Evolutionary conservation across 2,888 invertebrate genomes (phyloP), one percentile per base, ranked within the genome.

Genomic region (Bimastos eiseni): DNA sequence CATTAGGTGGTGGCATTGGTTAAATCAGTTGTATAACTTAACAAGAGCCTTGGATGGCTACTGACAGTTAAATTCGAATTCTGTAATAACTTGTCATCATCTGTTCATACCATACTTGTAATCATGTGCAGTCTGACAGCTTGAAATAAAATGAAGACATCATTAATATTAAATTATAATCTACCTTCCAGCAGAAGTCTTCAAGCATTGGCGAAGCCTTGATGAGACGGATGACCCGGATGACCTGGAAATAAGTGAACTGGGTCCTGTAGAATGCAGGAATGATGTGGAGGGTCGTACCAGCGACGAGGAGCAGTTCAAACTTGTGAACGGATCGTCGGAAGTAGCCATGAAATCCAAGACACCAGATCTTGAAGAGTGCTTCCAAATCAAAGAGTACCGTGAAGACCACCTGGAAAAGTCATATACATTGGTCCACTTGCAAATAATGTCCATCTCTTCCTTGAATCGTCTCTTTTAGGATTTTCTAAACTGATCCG

Each of bases 151-250:
- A n/a, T n/a, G n/a, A n/a, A n/a, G n/a, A n/a, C n/a, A n/a, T n/a
- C n/a, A n/a, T n/a, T n/a, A n/a, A n/a, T n/a, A n/a, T n/a, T n/a
- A n/a, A n/a, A n/a, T n/a, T n/a, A n/a, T n/a, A n/a, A n/a, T n/a
- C n/a, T 86, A 96, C 96, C 94, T 96, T 96, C 93, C 96, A 96
- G 83, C 96, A 96, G 95, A 99, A 99, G 93, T 99, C 99, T 95
- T 99, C 99, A 89, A 99, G 96, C 96, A 99, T 97, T 0, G 99
- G 99, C 0, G 99, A 99, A 0, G 99, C 99, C 96, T 99, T 99
- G 91, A 99, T 99, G 8, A 99, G 96, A 90, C 99, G 96, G 0
- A 98, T 98, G 89, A 99, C 97, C 44, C 99, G 44, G 36, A n/a
- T 91, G 95, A 97, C 97, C 96, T 99, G 98, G 95, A 99, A 99